phyloP scores from a whole-genome alignment of 1,140 invertebrate genomes.

The Homalodisca vitripennis region DNA sequence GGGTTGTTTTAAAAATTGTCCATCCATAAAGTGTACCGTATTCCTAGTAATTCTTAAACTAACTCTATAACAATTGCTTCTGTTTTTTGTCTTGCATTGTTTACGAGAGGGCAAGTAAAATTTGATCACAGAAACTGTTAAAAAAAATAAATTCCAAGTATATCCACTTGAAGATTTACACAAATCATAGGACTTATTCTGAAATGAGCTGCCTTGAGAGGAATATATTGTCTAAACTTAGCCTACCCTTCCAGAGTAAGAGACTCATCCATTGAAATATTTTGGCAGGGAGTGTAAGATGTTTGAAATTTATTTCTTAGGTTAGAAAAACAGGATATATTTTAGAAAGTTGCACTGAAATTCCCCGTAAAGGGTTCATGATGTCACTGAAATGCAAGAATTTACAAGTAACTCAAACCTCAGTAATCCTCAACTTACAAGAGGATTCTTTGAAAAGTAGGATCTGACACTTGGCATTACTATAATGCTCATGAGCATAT shows the following conservation, averaged over 20 bases:
- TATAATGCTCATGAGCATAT: constrained; percentile 4
- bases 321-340: neutral
- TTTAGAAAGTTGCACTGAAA: neutral
- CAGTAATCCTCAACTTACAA: neutral
- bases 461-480: neutral
- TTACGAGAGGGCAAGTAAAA: neutral
- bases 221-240: constrained; percentile 45
- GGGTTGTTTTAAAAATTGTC: neutral
- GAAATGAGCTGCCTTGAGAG: constrained; percentile 43
- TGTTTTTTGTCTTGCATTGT: neutral
- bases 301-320: constrained; percentile 33
- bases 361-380: neutral
- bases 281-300: constrained; percentile 37
- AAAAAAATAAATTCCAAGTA: constrained; percentile 42
- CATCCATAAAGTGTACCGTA: neutral
- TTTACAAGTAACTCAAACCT: neutral
- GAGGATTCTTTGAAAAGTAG: neutral
- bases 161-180: constrained; percentile 42
- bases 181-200: constrained; percentile 43
- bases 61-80: constrained; percentile 2
- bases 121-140: constrained; percentile 34
- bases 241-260: constrained; percentile 44
- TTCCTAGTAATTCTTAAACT: neutral
- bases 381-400: constrained; percentile 17
- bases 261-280: constrained; percentile 44